Base-by-base conservation (phyloP, 1,140 invertebrate species). In the Druon quercuslanigerum region DNA sequence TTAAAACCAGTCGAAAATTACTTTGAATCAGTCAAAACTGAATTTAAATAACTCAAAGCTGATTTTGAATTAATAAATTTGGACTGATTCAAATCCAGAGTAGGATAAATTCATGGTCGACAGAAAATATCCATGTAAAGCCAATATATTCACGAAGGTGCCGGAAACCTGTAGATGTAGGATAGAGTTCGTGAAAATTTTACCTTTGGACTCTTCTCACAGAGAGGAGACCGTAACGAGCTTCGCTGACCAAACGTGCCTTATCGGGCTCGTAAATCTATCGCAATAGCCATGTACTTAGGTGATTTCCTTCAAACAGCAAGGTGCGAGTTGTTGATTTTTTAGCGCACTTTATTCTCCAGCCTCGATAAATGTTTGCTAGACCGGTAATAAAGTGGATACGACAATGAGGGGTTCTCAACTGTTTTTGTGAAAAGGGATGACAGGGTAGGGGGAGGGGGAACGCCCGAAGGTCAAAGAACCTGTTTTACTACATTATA, bases 251-350 rank as follows among this genome's bases (percentile, higher is more conserved):
- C 60, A 66, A 66, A 66, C 60, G 76, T 75, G 73, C 78, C 80
- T 73, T 82, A 82, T 84, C 79, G 71, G 75, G 74, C 81, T 84
- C 83, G 52, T 79, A 80, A 82, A 82, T 82, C 82, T 80, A 77
- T 72, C 78, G 78, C 81, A 83, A 83, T 83, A 83, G 81, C 81
- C 79, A 71, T 66, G 25, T 40, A 66, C 25, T 46, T 66, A 66
- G 60, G 25, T 40, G 60, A 66, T 66, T 66, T 66, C 25, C 60
- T 66, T 66, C 13, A 40, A 66, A 16, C 57, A 66, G 11, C 25
- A 66, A 66, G 60, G 60, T 66, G 60, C 25, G 25, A 66, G 60
- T 12, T 66, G 60, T 40, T 66, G 20, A 66, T 13, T 66, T 66
- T 66, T 66, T 66, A 66, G 20, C 57, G 57, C 60, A 66, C 60